Evolutionary conservation across 2,113 vertebrate species (phyloP).

Genomic region (Nettapus auritus): DNA sequence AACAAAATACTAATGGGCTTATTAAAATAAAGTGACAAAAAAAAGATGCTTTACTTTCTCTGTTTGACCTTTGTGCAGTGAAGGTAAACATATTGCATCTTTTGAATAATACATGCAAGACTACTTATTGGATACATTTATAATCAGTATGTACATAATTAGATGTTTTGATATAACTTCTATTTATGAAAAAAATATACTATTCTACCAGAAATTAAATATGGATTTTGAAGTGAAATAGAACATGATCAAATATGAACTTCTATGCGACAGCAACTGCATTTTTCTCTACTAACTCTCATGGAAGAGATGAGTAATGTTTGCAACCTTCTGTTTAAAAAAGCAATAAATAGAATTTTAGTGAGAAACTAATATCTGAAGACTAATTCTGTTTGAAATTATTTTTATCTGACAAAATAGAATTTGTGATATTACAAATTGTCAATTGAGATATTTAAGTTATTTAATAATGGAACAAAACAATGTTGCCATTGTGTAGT

Average conservation of each 20-base stretch:
- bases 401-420: neutral
- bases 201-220: neutral
- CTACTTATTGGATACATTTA: constrained; percentile 7
- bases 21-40: constrained; percentile 44
- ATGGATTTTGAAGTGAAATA: neutral
- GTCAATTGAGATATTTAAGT: constrained; percentile 9
- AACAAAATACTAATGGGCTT: constrained; percentile 33
- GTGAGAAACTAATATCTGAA: neutral
- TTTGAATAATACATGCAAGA: constrained; percentile 39
- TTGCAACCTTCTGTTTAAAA: neutral
- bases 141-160: neutral
- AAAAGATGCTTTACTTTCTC: constrained; percentile 2
- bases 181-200: neutral
- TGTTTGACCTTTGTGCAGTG: constrained; percentile 36
- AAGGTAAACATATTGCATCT: constrained; percentile 39
- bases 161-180: neutral
- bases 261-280: neutral
- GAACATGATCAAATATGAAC: neutral
- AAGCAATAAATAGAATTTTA: neutral
- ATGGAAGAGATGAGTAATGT: neutral
- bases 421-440: neutral
- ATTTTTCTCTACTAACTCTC: neutral
- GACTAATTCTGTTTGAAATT: neutral
- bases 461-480: constrained; percentile 6
- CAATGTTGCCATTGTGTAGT: neutral